phyloP scores from a whole-genome alignment of 2,888 invertebrate species.

The Trichogramma evanescens region DNA sequence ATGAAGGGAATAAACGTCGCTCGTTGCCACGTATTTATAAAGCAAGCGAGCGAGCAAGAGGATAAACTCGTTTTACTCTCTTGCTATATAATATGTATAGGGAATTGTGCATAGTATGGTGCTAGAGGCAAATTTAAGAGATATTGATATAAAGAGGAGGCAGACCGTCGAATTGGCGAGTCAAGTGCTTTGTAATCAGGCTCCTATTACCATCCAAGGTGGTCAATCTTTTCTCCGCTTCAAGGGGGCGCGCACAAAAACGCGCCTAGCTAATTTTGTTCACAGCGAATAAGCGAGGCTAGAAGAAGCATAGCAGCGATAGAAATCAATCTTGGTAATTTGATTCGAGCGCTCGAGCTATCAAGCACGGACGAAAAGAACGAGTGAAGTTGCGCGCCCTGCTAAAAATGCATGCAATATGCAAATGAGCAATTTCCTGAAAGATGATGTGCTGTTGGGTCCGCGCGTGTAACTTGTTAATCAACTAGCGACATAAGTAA shows the following conservation, averaged over 20 bases:
- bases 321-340: too few species aligned
- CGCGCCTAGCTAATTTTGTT: conserved; percentile 3
- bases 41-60: too few species aligned
- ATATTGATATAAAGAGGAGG: conserved; percentile 48
- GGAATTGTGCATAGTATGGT: neutral
- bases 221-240: conserved; percentile 38
- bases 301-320: too few species aligned
- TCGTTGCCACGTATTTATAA: conserved; percentile 1
- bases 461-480: neutral
- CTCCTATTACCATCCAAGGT: conserved; percentile 43
- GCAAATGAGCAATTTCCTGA: conserved; percentile 1
- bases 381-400: neutral
- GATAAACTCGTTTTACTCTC: too few species aligned
- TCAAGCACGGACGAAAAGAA: neutral
- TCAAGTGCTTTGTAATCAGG: conserved; percentile 44
- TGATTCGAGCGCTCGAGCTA: too few species aligned
- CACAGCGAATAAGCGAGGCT: neutral
- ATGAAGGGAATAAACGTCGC: neutral
- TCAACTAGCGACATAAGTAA: conserved; percentile 2
- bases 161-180: conserved; percentile 30
- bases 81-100: too few species aligned
- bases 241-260: conserved; percentile 9
- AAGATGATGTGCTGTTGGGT: neutral
- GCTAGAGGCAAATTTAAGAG: conserved; percentile 25
- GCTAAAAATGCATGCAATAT: neutral